Conservation (phyloP, 2,113 vertebrate species). For the Phycodurus eques region DNA sequence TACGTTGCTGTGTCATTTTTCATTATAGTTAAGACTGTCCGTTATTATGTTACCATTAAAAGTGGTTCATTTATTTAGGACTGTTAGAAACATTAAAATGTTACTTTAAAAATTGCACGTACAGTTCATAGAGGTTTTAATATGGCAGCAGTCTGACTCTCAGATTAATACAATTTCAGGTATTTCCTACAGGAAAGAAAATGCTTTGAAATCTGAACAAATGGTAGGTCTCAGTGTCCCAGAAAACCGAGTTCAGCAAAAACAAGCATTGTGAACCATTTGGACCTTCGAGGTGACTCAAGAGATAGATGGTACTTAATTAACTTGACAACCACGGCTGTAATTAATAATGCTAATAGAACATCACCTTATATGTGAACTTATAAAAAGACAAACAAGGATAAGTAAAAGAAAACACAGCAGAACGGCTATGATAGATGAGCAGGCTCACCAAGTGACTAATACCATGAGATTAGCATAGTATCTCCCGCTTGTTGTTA, state of each 20-base stretch:
- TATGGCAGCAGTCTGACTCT: background rate
- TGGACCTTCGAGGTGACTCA: constrained; percentile 8
- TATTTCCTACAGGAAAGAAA: background rate
- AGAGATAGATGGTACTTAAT: constrained; percentile 38
- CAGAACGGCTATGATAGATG: constrained; percentile 55
- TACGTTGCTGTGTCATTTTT: too few relatives aligned
- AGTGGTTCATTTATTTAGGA: too few relatives aligned
- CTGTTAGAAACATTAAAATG: background rate
- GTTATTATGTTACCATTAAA: too few relatives aligned
- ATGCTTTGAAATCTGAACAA: background rate
- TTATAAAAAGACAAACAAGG: constrained; percentile 62
- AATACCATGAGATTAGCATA: constrained; percentile 57
- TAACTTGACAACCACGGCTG: constrained; percentile 29
- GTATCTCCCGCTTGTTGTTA: constrained; percentile 52
- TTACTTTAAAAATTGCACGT: background rate
- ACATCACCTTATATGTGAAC: constrained; percentile 53
- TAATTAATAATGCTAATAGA: constrained; percentile 67
- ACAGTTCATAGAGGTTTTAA: background rate
- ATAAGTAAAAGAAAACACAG: constrained; percentile 45
- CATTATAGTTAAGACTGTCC: too few relatives aligned
- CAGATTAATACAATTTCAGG: background rate
- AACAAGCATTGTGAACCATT: constrained; percentile 18
- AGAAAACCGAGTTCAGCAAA: constrained; percentile 31
- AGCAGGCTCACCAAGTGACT: constrained; percentile 53
- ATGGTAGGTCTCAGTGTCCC: constrained; percentile 4